phyloP scores from a whole-genome alignment of 2,888 invertebrate species.

The Schizaphis graminum region DNA sequence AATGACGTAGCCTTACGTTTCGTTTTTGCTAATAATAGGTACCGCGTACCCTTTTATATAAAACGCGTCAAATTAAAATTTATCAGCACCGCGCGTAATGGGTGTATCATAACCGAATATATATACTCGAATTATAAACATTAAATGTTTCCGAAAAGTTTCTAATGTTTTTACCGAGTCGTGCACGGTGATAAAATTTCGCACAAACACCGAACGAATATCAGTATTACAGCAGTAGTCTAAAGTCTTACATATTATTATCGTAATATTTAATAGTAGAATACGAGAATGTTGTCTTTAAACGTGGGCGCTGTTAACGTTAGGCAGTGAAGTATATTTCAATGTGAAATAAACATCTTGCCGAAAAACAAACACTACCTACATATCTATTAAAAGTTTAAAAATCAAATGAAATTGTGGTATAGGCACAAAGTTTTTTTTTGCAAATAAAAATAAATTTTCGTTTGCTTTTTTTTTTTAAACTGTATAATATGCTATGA shows the following conservation, averaged over 20 bases:
- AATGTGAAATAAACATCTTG: background rate
- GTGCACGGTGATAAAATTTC: background rate
- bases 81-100: background rate
- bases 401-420: background rate
- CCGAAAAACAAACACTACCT: background rate
- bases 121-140: background rate
- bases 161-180: background rate
- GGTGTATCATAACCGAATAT: background rate
- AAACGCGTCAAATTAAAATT: background rate
- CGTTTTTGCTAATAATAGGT: slow-evolving; percentile 9
- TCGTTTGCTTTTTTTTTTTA: background rate
- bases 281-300: background rate
- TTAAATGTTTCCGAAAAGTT: slow-evolving; percentile 5
- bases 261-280: background rate
- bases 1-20: background rate
- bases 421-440: background rate
- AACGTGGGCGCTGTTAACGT: background rate
- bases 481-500: background rate
- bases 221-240: background rate
- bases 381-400: background rate
- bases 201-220: background rate
- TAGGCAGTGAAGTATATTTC: background rate
- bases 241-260: background rate
- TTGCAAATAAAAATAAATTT: background rate
- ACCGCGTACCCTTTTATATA: too few species aligned